Conservation (phyloP, 2,888 invertebrate genomes). For the Stenurella melanura region DNA sequence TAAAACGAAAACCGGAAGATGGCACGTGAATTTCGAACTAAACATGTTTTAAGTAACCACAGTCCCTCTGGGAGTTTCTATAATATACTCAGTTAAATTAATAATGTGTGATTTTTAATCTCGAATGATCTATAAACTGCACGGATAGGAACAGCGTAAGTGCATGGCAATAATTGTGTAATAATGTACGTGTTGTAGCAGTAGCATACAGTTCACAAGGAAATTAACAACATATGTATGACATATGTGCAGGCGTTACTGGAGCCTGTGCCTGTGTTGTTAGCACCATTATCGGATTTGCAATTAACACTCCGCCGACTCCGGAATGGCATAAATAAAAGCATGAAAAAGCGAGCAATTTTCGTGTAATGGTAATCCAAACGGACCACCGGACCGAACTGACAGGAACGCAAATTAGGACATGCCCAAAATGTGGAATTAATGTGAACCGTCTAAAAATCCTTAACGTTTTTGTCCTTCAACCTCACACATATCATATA, state of each 20-base stretch:
- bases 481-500: slow-evolving; percentile 22
- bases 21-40: no score
- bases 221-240: slow-evolving; percentile 55
- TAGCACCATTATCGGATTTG: slow-evolving; percentile 57
- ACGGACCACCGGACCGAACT: slow-evolving; percentile 52
- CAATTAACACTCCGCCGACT: slow-evolving; percentile 57
- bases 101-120: no score
- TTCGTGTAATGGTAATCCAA: slow-evolving; percentile 55
- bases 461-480: slow-evolving; percentile 34
- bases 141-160: not conserved
- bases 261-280: slow-evolving; percentile 44
- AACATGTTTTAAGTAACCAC: no score
- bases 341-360: slow-evolving; percentile 50
- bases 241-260: slow-evolving; percentile 50
- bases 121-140: not conserved
- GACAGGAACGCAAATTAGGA: slow-evolving; percentile 54
- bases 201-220: slow-evolving; percentile 47
- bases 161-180: slow-evolving; percentile 22
- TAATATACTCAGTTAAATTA: no score
- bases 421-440: slow-evolving; percentile 54
- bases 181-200: slow-evolving; percentile 30
- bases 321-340: slow-evolving; percentile 55
- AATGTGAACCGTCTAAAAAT: slow-evolving; percentile 44
- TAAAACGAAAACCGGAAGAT: no score
- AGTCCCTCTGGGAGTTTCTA: no score